phyloP scores from a whole-genome alignment of 2,888 invertebrate species.

The Peribatodes rhomboidaria region DNA sequence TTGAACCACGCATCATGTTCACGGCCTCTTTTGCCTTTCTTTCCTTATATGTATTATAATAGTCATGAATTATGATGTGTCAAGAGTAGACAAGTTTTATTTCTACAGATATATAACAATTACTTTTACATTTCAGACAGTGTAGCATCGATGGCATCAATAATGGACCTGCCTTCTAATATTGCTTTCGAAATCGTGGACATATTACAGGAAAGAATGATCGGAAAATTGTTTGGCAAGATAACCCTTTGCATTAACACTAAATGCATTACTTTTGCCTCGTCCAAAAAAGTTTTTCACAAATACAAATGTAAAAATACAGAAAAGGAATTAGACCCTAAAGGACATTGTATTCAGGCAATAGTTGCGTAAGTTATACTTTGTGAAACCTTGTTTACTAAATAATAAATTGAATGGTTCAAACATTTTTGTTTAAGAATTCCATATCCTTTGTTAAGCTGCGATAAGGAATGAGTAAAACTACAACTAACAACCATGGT shows the following conservation, averaged over 20 bases:
- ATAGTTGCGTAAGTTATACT: slow-evolving; percentile 61
- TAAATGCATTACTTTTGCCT: slow-evolving; percentile 73
- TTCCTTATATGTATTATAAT: no score
- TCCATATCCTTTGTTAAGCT: slow-evolving; percentile 42
- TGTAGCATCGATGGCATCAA: slow-evolving; percentile 73
- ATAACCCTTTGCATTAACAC: slow-evolving; percentile 73
- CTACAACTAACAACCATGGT: slow-evolving; percentile 27
- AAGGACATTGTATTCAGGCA: slow-evolving; percentile 70
- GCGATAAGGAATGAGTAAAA: slow-evolving; percentile 46
- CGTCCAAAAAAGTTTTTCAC: slow-evolving; percentile 70
- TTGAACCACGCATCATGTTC: no score
- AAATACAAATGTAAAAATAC: slow-evolving; percentile 67
- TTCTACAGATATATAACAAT: not conserved
- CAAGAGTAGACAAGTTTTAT: not conserved
- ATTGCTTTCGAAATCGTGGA: slow-evolving; percentile 77
- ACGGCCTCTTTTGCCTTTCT: no score
- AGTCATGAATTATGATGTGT: not conserved
- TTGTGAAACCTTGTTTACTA: slow-evolving; percentile 57
- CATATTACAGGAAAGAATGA: slow-evolving; percentile 75
- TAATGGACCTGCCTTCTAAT: slow-evolving; percentile 78
- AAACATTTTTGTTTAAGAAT: slow-evolving; percentile 55
- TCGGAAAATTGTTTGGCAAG: slow-evolving; percentile 76
- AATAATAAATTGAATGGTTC: slow-evolving; percentile 58
- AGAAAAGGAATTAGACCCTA: slow-evolving; percentile 63
- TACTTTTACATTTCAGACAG: slow-evolving; percentile 68